These are phyloP conservation scores for Coryphaenoides rupestris DNA, from an alignment of 2,113 vertebrate species.

Conservation along the genomic window DNA sequence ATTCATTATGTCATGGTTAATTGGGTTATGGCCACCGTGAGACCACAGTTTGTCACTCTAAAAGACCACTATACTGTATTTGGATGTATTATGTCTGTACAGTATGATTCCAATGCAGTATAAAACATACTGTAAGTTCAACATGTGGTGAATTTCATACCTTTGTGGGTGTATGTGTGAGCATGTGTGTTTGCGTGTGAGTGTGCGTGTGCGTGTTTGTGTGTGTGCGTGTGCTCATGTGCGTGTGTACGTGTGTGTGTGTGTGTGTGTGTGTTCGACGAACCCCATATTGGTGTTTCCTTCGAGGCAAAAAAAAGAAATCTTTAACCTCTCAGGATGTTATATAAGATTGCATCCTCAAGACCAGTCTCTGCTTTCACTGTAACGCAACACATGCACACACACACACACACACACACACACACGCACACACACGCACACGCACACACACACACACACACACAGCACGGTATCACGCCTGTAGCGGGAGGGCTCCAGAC, in stretches of 20 bases:
- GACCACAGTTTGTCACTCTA: conserved; percentile 12
- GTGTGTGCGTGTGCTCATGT: background rate
- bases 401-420: conserved; percentile 6
- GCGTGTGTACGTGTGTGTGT: background rate
- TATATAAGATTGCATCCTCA: conserved; percentile 45
- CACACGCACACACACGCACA: conserved; percentile 9
- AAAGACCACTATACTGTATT: conserved; percentile 42
- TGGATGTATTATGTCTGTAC: conserved; percentile 19
- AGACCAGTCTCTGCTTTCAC: conserved; percentile 62
- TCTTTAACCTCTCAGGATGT: conserved; percentile 19
- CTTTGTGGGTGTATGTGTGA: conserved; percentile 20
- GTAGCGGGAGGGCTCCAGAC: too few relatives aligned
- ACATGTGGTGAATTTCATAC: conserved; percentile 35
- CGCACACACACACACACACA: background rate
- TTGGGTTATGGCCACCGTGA: conserved; percentile 5
- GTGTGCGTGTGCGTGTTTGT: conserved; percentile 1
- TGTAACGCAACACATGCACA: conserved; percentile 36
- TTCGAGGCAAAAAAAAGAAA: conserved; percentile 44
- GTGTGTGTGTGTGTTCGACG: background rate
- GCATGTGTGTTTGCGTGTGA: background rate
- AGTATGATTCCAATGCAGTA: conserved; percentile 34
- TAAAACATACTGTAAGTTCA: conserved; percentile 28
- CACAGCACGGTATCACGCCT: background rate
- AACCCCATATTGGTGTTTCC: conserved; percentile 19
- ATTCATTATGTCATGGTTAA: background rate